Evolutionary conservation across 2,113 vertebrate genomes (phyloP).

Genomic region (Xiphophorus couchianus): DNA sequence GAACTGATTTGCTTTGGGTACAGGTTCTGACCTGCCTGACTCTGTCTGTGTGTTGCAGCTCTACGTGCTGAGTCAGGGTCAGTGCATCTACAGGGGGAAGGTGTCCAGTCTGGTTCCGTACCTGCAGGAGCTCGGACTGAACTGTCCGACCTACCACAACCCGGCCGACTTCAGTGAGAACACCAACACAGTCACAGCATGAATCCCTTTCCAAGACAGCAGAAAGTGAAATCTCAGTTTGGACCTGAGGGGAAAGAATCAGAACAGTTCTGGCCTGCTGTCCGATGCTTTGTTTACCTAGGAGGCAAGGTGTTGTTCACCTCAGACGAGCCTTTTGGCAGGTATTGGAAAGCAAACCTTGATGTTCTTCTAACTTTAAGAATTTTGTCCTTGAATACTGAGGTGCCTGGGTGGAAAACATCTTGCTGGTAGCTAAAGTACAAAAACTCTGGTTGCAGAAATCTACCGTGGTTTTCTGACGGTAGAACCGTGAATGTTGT

Average conservation of each 20-base stretch:
- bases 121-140: slow-evolving; percentile 90
- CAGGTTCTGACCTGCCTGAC: no score
- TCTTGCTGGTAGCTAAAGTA: neutral
- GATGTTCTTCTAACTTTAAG: neutral
- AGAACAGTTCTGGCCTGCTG: neutral
- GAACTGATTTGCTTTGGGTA: no score
- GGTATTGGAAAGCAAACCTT: no score
- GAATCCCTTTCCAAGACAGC: neutral
- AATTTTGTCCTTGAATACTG: neutral
- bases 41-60: slow-evolving; percentile 77
- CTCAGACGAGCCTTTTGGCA: neutral
- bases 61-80: slow-evolving; percentile 96
- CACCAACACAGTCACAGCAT: neutral
- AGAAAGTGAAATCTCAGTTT: neutral
- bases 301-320: neutral
- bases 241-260: neutral
- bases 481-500: neutral
- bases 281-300: neutral
- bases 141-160: slow-evolving; percentile 98
- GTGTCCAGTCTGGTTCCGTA: slow-evolving; percentile 94
- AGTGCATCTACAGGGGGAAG: slow-evolving; percentile 93
- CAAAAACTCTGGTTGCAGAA: neutral
- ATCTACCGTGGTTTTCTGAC: neutral
- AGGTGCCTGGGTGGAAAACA: neutral
- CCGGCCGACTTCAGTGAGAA: slow-evolving; percentile 94